Conservation (phyloP, 2,888 invertebrate genomes). For the Cephus nigrinus region DNA sequence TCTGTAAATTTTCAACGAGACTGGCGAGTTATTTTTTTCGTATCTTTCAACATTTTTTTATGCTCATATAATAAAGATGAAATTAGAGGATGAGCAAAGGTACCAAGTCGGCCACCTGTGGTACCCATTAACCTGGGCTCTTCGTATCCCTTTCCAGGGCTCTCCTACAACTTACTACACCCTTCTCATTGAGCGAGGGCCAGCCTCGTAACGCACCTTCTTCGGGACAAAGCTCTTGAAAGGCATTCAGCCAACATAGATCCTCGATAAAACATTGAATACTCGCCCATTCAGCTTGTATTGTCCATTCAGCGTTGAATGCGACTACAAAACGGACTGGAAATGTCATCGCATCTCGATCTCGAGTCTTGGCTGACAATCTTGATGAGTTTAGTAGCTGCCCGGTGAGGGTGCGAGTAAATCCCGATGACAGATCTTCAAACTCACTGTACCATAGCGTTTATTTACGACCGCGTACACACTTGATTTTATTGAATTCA, state of each 20-base stretch:
- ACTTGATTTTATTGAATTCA: conserved; percentile 2
- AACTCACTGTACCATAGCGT: conserved; percentile 7
- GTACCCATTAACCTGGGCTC: conserved; percentile 19
- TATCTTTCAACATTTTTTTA: background rate
- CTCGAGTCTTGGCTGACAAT: conserved; percentile 4
- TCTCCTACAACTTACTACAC: conserved; percentile 12
- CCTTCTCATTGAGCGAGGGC: conserved; percentile 19
- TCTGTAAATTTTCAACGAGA: background rate
- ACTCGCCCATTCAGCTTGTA: conserved; percentile 35
- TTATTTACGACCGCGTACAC: background rate
- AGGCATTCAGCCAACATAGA: conserved; percentile 59
- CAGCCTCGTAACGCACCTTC: conserved; percentile 36
- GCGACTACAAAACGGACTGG: conserved; percentile 43
- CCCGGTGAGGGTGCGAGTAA: conserved; percentile 10
- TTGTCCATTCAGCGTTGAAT: conserved; percentile 31
- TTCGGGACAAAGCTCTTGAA: conserved; percentile 46
- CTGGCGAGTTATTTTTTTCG: background rate
- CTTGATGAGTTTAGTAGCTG: conserved; percentile 6
- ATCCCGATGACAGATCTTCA: conserved; percentile 4
- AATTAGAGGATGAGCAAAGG: conserved; percentile 59
- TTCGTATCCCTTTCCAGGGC: conserved; percentile 11
- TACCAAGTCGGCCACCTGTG: conserved; percentile 56
- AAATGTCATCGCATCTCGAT: conserved; percentile 54
- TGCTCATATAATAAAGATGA: conserved; percentile 47
- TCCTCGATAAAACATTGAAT: conserved; percentile 64